These are phyloP conservation scores for Heteractis magnifica DNA, from an alignment of 92 coral and sea anemone species.

Conservation along the genomic window DNA sequence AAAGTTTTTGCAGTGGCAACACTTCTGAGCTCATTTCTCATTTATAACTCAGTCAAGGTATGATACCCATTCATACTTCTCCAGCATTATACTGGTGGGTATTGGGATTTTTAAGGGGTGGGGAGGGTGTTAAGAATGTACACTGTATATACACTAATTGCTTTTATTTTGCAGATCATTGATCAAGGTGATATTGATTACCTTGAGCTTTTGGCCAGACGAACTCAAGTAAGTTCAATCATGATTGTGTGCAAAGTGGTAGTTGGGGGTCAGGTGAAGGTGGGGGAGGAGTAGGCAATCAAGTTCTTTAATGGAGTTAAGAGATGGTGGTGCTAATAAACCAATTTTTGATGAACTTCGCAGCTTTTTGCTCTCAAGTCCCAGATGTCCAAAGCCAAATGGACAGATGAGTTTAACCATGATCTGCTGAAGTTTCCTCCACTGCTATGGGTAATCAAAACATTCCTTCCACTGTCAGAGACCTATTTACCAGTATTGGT, in stretches of 20 bases:
- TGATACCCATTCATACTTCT: neutral
- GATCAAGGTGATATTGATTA: conserved; percentile 69
- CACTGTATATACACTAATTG: neutral
- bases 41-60: conserved; percentile 73
- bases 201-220: conserved; percentile 54
- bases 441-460: conserved; percentile 48
- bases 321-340: neutral
- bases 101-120: too few species aligned
- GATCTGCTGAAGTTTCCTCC: conserved; percentile 63
- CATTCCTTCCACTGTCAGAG: neutral
- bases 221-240: conserved; percentile 50
- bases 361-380: conserved; percentile 72
- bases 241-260: neutral
- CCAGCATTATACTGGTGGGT: neutral
- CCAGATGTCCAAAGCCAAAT: conserved; percentile 72
- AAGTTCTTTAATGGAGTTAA: neutral
- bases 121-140: neutral
- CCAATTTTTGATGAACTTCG: neutral
- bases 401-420: conserved; percentile 72
- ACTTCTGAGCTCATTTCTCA: conserved; percentile 62
- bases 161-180: conserved; percentile 38
- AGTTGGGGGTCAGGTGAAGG: neutral
- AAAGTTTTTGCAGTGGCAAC: conserved; percentile 69
- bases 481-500: too few species aligned
- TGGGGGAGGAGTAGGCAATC: neutral